Base-by-base conservation (phyloP, 1,140 invertebrate genomes). In the Ooceraea biroi region DNA sequence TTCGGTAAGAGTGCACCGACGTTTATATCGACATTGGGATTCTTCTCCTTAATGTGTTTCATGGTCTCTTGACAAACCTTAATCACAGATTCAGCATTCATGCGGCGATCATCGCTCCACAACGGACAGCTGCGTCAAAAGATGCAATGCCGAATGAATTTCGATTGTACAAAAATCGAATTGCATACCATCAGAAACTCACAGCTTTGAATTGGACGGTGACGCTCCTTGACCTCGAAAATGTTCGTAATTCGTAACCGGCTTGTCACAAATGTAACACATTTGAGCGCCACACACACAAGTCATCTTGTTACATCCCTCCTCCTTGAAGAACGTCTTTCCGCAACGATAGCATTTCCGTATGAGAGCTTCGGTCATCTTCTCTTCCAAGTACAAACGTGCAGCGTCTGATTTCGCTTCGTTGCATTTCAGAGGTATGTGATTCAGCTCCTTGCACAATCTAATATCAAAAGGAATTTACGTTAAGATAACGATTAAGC, bases 291-390 rank as follows among this genome's bases (percentile, higher is more conserved):
- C 96, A 94, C 96, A 97, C 0, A 91, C 52, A 92, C 97, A 97
- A 1, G 94, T 95, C 95, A 97, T 97, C 90, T 96, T 96, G 86
- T 97, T 97, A 88, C 96, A 97, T 3, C 97, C 97, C 74, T 95
- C 94, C 69, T 80, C 76, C 91, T 97, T 97, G 82, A 96, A 95
- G 86, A 96, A 97, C 27, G 95, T 92, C 52, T 94, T 94, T 19
- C 95, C 93, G 89, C 96, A 97, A 0, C 93, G 94, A 50, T 95
- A 95, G 92, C 96, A 97, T 66, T 94, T 95, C 41, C 96, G 95
- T 10, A 97, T 90, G 73, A 97, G 93, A 5, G 96, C 96, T 89
- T 96, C 95, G 10, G 96, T 96, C 95, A 97, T 96, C 90, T 95
- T 94, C 78, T 96, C 95, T 91, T 97, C 96, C 27, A 97, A 95